Evolutionary conservation across 2,888 invertebrate genomes (phyloP).

Genomic region (Corythucha ciliata): DNA sequence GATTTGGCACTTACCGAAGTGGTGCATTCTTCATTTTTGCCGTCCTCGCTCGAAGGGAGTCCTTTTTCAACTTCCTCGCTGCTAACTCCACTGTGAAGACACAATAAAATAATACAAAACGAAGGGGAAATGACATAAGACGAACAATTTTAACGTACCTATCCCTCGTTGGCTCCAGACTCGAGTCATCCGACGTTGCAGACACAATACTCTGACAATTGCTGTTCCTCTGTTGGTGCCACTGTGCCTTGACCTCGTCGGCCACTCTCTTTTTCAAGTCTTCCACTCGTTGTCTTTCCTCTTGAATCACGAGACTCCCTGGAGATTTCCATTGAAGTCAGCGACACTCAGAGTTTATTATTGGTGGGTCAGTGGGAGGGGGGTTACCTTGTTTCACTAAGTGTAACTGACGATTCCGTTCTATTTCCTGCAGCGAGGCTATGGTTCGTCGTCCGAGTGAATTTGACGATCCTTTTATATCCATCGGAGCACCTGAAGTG

Average conservation of each 20-base stretch:
- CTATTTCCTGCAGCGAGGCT: slow-evolving; percentile 81
- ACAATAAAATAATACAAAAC: slow-evolving; percentile 6
- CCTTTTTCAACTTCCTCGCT: slow-evolving; percentile 49
- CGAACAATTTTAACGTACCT: slow-evolving; percentile 16
- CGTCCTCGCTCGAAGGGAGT: slow-evolving; percentile 22
- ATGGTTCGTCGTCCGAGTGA: slow-evolving; percentile 67
- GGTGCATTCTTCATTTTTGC: slow-evolving; percentile 23
- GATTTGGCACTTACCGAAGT: slow-evolving; percentile 17
- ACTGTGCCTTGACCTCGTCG: slow-evolving; percentile 79
- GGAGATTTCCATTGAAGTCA: slow-evolving; percentile 26
- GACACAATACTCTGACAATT: slow-evolving; percentile 56
- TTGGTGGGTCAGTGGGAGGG: neutral
- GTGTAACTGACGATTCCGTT: slow-evolving; percentile 74
- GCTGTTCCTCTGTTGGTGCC: slow-evolving; percentile 53
- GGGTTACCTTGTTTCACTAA: slow-evolving; percentile 76
- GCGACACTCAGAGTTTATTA: neutral
- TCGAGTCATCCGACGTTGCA: slow-evolving; percentile 52
- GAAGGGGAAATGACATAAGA: neutral
- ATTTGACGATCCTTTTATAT: slow-evolving; percentile 46
- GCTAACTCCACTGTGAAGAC: slow-evolving; percentile 47
- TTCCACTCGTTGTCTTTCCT: slow-evolving; percentile 76
- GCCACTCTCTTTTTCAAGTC: slow-evolving; percentile 78
- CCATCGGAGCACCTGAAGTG: slow-evolving; percentile 67
- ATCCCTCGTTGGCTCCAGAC: slow-evolving; percentile 48
- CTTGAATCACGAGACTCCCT: slow-evolving; percentile 87